A percentile compares a stretch with the other conserved stretches of the same genome.
These are phyloP conservation scores for Priocnemis perturbator DNA, from an alignment of 2,888 invertebrate species.

Conservation along the genomic window DNA sequence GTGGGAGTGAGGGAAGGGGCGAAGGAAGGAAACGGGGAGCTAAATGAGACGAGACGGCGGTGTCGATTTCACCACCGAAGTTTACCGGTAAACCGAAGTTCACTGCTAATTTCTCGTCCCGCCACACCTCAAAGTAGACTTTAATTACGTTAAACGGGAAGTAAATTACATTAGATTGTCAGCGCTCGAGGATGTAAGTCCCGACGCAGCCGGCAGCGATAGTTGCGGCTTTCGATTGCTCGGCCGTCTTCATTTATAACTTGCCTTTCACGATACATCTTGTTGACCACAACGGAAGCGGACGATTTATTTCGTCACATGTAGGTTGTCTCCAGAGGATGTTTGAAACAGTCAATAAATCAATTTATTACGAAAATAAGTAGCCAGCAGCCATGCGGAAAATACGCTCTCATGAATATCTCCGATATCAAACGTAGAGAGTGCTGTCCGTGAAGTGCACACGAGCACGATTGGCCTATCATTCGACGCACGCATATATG, in stretches of 20 bases:
- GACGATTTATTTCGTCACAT: too few relatives aligned
- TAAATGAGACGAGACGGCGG: slow-evolving; percentile 30
- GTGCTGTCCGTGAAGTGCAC: not conserved
- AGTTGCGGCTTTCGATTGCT: slow-evolving; percentile 29
- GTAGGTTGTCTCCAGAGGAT: too few relatives aligned
- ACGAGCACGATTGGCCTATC: too few relatives aligned
- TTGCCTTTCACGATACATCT: not conserved
- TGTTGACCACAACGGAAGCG: too few relatives aligned
- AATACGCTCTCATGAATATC: slow-evolving; percentile 3
- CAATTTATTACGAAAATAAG: not conserved
- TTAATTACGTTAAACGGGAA: slow-evolving; percentile 58
- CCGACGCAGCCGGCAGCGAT: slow-evolving; percentile 17
- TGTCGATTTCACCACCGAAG: slow-evolving; percentile 53
- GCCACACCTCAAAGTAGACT: slow-evolving; percentile 56
- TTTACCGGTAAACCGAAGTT: slow-evolving; percentile 56
- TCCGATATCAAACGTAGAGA: slow-evolving; percentile 5
- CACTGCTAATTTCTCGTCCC: slow-evolving; percentile 56
- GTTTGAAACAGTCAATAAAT: too few relatives aligned
- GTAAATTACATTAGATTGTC: slow-evolving; percentile 58
- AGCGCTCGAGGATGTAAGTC: slow-evolving; percentile 47
- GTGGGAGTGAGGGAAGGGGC: not conserved
- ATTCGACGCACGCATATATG: too few relatives aligned
- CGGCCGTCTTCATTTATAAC: slow-evolving; percentile 12
- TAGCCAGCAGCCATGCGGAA: not conserved
- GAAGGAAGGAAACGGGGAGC: slow-evolving; percentile 1